Base-by-base conservation (phyloP, 2,113 vertebrate species). In the Silurus asotus region DNA sequence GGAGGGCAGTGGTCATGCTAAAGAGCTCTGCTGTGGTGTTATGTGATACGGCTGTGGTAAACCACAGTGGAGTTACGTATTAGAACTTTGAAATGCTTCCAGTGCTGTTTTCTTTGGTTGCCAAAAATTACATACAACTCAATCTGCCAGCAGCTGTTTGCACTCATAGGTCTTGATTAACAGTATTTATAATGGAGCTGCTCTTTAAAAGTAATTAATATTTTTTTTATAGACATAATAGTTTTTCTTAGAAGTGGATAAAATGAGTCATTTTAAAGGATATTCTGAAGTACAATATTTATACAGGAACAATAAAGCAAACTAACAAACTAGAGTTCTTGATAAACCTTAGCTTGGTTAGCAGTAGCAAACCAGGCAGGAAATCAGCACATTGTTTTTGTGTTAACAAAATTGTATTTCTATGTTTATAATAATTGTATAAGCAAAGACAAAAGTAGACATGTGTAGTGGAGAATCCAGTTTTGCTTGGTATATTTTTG, bases 41-140 rank as follows among this genome's bases (percentile, higher is more conserved):
- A 94, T 91, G 81, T 87, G 92, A 95, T 92, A 92, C 17, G 64
- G 88, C 88, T 93, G 92, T 90, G 93, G 93, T 92, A 89, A 94
- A 90, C 93, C 93, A 53, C 94, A 93, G 89, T 74, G 83, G 88
- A 88, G 89, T 77, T 85, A 80, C 82, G 88, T 89, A 89, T 90
- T 85, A 75, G 59, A 19, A 85, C 82, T 89, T 87, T 81, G 86
- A 90, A 86, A 87, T 87, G 85, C 89, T 90, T 90, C 87, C 89
- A 84, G 84, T 76, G 28, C 86, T 87, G 84, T 87, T 87, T 87
- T 69, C 83, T 92, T 37, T 91, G 87, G 89, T 59, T 74, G 82
- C 81, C 89, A 75, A 85, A 75, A 76, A 45, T 89, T 90, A 88
- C 76, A 80, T n/a, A 51, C 76, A 87, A 85, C 62, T 72, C 80